Percentiles rank a stretch among this genome's conserved stretches.
phyloP scores from a whole-genome alignment of 92 coral and sea anemone species.

The Anthopleura xanthogrammica region DNA sequence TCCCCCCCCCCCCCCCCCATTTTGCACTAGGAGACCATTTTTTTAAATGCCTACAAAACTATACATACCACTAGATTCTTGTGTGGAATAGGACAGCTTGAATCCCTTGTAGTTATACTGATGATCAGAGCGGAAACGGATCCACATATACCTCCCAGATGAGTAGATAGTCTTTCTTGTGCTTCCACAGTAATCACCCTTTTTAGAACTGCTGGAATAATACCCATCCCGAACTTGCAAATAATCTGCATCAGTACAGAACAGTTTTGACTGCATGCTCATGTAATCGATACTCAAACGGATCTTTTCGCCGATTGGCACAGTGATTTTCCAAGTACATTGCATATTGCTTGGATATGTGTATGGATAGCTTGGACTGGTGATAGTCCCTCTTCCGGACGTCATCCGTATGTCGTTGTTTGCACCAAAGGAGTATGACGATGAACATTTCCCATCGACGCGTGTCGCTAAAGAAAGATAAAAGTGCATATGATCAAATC shows the following conservation, averaged over 20 bases:
- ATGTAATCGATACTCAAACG: constrained; percentile 6
- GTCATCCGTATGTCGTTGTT: constrained; percentile 38
- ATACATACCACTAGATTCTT: not conserved
- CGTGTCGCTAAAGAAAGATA: not conserved
- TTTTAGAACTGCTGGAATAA: constrained; percentile 16
- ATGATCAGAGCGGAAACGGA: constrained; percentile 33
- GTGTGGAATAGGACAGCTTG: not conserved
- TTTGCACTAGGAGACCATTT: not conserved
- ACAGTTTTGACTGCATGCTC: not conserved
- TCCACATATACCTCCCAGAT: constrained; percentile 28
- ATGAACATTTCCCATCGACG: constrained; percentile 8
- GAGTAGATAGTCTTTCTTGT: constrained; percentile 20
- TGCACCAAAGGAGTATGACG: constrained; percentile 14
- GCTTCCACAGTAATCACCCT: constrained; percentile 36
- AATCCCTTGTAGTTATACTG: not conserved
- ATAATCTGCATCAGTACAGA: constrained; percentile 27
- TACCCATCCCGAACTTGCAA: constrained; percentile 43
- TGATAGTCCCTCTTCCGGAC: constrained; percentile 21
- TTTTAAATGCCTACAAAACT: not conserved
- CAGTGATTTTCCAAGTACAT: constrained; percentile 28
- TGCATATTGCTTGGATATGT: constrained; percentile 18
- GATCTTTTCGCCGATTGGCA: constrained; percentile 5
- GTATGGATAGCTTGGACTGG: constrained; percentile 19
- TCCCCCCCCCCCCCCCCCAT: not conserved
- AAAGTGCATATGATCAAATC: not conserved